phyloP scores from a whole-genome alignment of 2,113 vertebrate species.

The Egretta garzetta region DNA sequence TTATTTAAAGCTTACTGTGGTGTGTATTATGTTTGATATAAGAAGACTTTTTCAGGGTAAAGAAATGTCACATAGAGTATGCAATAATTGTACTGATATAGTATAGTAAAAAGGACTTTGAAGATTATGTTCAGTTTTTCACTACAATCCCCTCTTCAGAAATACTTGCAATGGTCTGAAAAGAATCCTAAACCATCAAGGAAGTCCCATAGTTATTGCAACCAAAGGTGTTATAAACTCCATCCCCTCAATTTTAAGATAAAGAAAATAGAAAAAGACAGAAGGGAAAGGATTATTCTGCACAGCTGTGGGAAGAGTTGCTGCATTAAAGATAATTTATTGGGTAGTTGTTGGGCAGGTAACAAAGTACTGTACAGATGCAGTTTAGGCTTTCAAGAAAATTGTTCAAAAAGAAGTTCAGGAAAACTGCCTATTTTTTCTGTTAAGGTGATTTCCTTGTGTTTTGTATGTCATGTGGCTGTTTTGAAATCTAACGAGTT shows the following conservation, averaged over 20 bases:
- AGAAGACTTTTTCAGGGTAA: constrained; percentile 4
- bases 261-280: neutral
- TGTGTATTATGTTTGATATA: neutral
- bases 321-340: neutral
- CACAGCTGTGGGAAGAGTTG: neutral
- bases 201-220: neutral
- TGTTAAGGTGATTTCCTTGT: neutral
- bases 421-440: neutral
- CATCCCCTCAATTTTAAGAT: neutral
- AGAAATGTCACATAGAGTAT: neutral
- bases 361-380: neutral
- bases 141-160: neutral
- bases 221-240: neutral
- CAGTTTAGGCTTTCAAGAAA: neutral
- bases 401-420: neutral
- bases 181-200: neutral
- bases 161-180: neutral
- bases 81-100: neutral
- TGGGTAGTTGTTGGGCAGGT: neutral
- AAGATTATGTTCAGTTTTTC: neutral
- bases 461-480: neutral
- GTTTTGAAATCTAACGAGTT: neutral
- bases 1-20: constrained; percentile 14
- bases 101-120: neutral
- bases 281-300: neutral